A percentile compares a stretch with the other conserved stretches of the same genome.
Evolutionary conservation across 2,113 vertebrate genomes (phyloP).

Genomic region (pig (Sus scrofa)): T2T-Sscrofa CM000820.6:21422001-21422500

Average conservation of each 20-base stretch:
- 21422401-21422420: neutral
- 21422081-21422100: rapidly evolving
- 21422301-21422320: neutral
- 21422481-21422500: neutral
- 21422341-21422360: neutral
- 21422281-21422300: neutral
- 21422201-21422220: neutral
- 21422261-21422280: neutral
- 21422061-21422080: neutral
- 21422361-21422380: neutral
- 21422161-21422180: neutral
- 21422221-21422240: neutral
- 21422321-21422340: neutral
- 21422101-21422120: neutral
- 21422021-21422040: neutral
- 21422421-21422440: neutral
- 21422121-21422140: neutral
- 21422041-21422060: neutral
- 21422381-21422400: neutral
- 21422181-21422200: neutral
- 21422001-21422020: neutral
- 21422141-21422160: neutral
- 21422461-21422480: neutral
- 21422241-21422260: conserved; percentile 11
- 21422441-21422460: neutral